phyloP scores from a whole-genome alignment of 2,888 invertebrate species.

The Tridacna crocea region DNA sequence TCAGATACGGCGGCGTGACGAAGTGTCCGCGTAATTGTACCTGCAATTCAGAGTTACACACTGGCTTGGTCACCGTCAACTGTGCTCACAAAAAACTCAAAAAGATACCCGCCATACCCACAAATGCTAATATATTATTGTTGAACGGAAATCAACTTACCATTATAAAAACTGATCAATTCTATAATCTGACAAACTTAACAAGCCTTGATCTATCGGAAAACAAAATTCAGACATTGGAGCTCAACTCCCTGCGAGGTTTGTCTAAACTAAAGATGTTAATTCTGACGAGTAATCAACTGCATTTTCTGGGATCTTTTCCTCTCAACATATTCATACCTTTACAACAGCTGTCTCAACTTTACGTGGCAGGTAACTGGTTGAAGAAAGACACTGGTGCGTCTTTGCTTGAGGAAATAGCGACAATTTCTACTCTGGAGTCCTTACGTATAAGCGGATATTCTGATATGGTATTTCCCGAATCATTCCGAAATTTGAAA shows the following conservation, averaged over 20 bases:
- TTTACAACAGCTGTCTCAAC: background rate
- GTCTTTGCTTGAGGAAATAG: background rate
- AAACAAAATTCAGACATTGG: background rate
- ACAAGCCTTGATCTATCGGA: slow-evolving; percentile 10
- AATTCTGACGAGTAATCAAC: background rate
- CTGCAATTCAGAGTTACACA: background rate
- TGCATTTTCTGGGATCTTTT: background rate
- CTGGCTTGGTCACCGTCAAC: background rate
- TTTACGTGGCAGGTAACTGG: background rate
- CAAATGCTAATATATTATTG: background rate
- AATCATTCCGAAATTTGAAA: background rate
- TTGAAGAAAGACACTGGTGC: background rate
- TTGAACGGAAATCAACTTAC: background rate
- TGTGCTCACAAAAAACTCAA: background rate
- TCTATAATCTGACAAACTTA: background rate
- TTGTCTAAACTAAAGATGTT: slow-evolving; percentile 5
- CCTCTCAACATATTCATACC: background rate
- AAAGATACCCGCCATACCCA: background rate
- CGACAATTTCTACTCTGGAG: background rate
- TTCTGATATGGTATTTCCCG: background rate
- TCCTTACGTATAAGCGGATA: background rate
- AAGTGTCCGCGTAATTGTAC: background rate
- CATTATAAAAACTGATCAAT: background rate
- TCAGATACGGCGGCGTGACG: background rate
- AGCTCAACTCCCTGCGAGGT: background rate